Percentiles rank a stretch among this genome's conserved stretches.
Evolutionary conservation across 2,113 vertebrate species (phyloP).

Genomic region (Pelecanoides urinatrix): DNA sequence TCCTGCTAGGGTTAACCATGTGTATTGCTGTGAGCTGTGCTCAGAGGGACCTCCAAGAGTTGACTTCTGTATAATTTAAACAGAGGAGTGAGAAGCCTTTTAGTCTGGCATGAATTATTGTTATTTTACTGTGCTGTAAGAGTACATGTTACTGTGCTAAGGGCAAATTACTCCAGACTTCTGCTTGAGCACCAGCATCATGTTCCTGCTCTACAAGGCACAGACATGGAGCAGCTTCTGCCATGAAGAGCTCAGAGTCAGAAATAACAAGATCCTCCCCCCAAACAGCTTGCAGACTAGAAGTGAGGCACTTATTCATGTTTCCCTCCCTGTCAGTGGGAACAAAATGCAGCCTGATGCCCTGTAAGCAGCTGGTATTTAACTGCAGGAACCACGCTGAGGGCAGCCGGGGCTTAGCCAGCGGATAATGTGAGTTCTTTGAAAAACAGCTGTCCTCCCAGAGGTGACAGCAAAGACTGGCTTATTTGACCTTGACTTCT

Average conservation of each 20-base stretch:
- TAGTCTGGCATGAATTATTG: conserved; percentile 5
- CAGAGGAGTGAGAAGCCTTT: background rate
- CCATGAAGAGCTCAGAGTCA: background rate
- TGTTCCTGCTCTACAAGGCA: background rate
- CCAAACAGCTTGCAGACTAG: background rate
- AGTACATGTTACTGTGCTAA: background rate
- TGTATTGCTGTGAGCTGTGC: background rate
- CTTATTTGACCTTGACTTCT: conserved; percentile 24
- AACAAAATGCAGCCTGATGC: conserved; percentile 29
- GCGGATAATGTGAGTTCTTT: background rate
- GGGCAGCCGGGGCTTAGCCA: conserved; percentile 38
- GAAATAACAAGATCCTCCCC: conserved; percentile 5
- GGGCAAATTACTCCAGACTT: background rate
- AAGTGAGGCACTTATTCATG: background rate
- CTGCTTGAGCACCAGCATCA: background rate
- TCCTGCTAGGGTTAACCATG: background rate
- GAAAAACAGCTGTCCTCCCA: conserved; percentile 16
- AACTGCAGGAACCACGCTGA: conserved; percentile 1
- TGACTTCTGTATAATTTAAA: conserved; percentile 27
- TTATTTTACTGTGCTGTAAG: background rate
- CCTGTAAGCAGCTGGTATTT: conserved; percentile 34
- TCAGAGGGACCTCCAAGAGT: conserved; percentile 29
- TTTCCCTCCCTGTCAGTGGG: conserved; percentile 6
- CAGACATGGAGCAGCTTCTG: background rate
- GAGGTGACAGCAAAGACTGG: conserved; percentile 12